These are phyloP conservation scores for Oryzias curvinotus DNA, from an alignment of 2,113 vertebrate genomes.

Conservation along the genomic window DNA sequence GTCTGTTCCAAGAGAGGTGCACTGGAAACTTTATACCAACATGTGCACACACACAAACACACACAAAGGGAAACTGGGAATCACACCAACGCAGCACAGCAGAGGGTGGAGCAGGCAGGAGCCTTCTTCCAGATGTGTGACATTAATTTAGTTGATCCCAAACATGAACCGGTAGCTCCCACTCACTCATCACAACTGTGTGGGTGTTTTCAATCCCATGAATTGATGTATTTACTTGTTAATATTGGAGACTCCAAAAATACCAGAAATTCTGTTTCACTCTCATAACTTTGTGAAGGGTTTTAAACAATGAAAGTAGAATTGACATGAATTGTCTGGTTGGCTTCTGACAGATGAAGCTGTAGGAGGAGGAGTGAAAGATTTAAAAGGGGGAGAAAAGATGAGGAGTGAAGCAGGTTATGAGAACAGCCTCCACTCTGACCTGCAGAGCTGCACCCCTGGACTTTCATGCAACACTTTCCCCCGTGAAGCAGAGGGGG, in stretches of 20 bases:
- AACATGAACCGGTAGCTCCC: conserved; percentile 79
- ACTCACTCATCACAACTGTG: conserved; percentile 64
- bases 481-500: conserved; percentile 48
- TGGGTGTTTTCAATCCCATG: conserved; percentile 9
- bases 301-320: neutral
- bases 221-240: neutral
- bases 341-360: conserved; percentile 9
- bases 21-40: conserved; percentile 72
- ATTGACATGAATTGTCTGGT: neutral
- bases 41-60: conserved; percentile 50
- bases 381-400: conserved; percentile 26
- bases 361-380: conserved; percentile 20
- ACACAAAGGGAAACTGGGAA: conserved; percentile 66
- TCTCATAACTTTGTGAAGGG: no score
- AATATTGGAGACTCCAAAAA: conserved; percentile 22
- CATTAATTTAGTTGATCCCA: conserved; percentile 75
- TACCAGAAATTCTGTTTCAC: conserved; percentile 5
- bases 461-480: conserved; percentile 64
- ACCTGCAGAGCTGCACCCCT: conserved; percentile 64
- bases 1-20: conserved; percentile 70
- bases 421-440: conserved; percentile 73
- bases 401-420: conserved; percentile 60
- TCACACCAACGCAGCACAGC: conserved; percentile 76
- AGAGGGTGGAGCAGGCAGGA: conserved; percentile 72
- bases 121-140: conserved; percentile 77